Percentiles rank a stretch among this genome's conserved stretches.
phyloP scores from a whole-genome alignment of 1,140 invertebrate species.

The Apis florea region DNA sequence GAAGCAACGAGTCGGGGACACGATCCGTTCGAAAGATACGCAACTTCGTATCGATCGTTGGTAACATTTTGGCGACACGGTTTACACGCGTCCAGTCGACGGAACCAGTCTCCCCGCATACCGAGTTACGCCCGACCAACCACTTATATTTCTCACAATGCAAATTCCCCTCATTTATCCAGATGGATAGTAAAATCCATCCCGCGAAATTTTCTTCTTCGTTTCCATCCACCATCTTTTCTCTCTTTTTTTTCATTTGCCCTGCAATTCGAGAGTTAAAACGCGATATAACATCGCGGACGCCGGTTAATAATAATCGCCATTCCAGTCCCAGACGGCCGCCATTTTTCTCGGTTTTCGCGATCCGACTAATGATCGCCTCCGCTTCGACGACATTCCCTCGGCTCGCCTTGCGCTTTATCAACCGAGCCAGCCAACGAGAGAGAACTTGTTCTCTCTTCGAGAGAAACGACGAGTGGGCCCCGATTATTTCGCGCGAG shows the following conservation, averaged over 20 bases:
- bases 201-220: constrained; percentile 16
- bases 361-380: constrained; percentile 26
- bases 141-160: constrained; percentile 26
- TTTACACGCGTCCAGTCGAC: not conserved
- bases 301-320: constrained; percentile 23
- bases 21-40: constrained; percentile 2
- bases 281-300: not conserved
- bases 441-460: constrained; percentile 12
- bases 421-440: not conserved
- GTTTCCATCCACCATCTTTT: too few relatives aligned
- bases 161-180: constrained; percentile 29
- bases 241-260: too few relatives aligned
- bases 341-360: constrained; percentile 15
- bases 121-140: not conserved
- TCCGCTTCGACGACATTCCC: constrained; percentile 14
- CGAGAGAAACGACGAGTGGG: not conserved
- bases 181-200: constrained; percentile 31
- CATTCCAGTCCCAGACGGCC: not conserved
- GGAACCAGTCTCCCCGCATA: not conserved
- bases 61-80: not conserved
- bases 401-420: not conserved
- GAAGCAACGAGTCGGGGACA: not conserved
- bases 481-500: not conserved
- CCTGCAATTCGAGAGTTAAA: too few relatives aligned
- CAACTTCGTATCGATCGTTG: constrained; percentile 1